Evolutionary conservation across 2,113 vertebrate genomes (phyloP).

Genomic region (Recurvirostra avosetta): DNA sequence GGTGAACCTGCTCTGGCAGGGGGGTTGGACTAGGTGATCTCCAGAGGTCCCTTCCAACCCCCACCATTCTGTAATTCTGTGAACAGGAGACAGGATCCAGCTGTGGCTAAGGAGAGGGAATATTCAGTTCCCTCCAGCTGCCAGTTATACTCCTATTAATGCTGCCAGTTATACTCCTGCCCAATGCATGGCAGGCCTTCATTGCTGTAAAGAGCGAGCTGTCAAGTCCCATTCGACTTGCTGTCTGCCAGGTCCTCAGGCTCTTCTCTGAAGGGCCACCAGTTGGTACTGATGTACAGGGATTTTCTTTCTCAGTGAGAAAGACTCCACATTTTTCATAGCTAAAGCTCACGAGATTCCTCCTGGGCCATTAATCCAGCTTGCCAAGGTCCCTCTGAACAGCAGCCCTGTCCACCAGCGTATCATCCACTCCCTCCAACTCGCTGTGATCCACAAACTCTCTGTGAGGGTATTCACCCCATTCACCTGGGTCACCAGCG

Average conservation of each 20-base stretch:
- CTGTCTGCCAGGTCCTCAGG: not conserved
- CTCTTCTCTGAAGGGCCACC: not conserved
- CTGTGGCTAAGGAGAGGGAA: not conserved
- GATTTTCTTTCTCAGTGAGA: not conserved
- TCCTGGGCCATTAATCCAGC: not conserved
- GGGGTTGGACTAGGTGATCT: not conserved
- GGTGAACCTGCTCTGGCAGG: not conserved
- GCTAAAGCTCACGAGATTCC: not conserved
- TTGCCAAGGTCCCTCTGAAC: not conserved
- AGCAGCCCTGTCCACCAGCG: not conserved
- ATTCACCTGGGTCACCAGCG: not conserved
- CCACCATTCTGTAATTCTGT: not conserved
- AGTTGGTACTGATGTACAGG: not conserved
- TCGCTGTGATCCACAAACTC: not conserved
- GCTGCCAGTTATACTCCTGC: not conserved
- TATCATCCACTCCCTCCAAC: not conserved
- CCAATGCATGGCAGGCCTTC: not conserved
- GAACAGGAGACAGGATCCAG: not conserved
- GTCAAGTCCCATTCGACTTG: not conserved
- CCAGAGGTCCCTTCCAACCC: not conserved
- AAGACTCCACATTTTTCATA: not conserved
- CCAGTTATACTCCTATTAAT: not conserved
- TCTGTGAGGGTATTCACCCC: fast-evolving
- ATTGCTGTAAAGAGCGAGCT: not conserved
- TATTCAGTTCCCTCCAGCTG: not conserved